These are phyloP conservation scores for Aldrovandia affinis DNA, from an alignment of 2,797 vertebrate species.

Conservation along the genomic window DNA sequence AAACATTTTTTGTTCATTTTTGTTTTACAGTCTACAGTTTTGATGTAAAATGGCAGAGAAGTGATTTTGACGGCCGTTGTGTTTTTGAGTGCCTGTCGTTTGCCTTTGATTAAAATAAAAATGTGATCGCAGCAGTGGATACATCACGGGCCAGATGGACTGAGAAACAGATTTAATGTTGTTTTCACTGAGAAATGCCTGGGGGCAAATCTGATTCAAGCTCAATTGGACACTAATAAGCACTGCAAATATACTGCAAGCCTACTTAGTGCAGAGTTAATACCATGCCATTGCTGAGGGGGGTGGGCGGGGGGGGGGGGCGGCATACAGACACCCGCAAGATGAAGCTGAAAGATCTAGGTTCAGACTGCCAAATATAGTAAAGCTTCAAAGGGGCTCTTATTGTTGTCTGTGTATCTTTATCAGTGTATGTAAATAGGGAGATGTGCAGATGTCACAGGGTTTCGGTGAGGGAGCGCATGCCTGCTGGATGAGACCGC, in stretches of 20 bases:
- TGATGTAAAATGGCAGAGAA: conserved; percentile 63
- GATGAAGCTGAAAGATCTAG: neutral
- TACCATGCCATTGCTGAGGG: conserved; percentile 44
- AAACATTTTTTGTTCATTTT: conserved; percentile 41
- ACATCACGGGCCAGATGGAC: conserved; percentile 65
- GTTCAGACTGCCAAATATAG: conserved; percentile 45
- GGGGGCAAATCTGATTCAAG: conserved; percentile 65
- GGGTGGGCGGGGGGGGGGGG: conserved; percentile 17
- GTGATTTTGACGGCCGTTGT: conserved; percentile 66
- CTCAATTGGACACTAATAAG: conserved; percentile 76
- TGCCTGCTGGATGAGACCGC: conserved; percentile 32
- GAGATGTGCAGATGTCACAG: neutral
- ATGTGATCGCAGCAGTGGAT: conserved; percentile 67
- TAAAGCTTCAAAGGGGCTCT: conserved; percentile 17
- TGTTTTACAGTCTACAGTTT: conserved; percentile 57
- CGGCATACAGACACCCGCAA: neutral
- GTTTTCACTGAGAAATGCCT: conserved; percentile 62
- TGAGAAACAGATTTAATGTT: conserved; percentile 66
- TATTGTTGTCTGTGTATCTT: neutral
- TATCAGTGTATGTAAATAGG: conserved; percentile 22
- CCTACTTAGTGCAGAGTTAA: conserved; percentile 62
- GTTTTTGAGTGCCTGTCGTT: conserved; percentile 65
- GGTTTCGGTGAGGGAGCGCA: conserved; percentile 11
- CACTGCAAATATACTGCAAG: conserved; percentile 64
- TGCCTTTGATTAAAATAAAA: conserved; percentile 70